phyloP scores from a whole-genome alignment of 2,113 vertebrate species.

The Ophiodon elongatus region DNA sequence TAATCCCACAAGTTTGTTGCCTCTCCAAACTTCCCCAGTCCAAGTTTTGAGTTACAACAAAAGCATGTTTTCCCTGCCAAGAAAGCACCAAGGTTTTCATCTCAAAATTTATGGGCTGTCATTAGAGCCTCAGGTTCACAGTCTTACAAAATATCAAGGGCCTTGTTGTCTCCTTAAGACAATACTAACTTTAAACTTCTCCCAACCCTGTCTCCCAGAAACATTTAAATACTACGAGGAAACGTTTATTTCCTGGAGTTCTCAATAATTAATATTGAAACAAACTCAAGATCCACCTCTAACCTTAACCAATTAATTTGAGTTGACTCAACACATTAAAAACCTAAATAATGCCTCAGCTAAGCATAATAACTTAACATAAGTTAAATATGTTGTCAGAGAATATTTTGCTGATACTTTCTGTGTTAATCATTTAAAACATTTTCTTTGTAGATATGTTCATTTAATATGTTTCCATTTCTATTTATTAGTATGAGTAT shows the following conservation, averaged over 20 bases:
- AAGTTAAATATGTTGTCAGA: neutral
- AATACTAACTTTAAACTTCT: neutral
- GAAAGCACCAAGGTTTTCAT: constrained; percentile 52
- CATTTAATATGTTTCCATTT: too few species aligned
- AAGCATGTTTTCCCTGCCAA: constrained; percentile 61
- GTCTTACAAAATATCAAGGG: constrained; percentile 24
- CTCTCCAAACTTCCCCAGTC: constrained; percentile 63
- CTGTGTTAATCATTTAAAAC: too few species aligned
- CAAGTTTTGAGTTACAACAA: constrained; percentile 75
- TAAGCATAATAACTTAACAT: too few species aligned
- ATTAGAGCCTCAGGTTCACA: constrained; percentile 33
- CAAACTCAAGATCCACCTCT: neutral
- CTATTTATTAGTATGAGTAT: too few species aligned
- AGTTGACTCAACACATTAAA: neutral
- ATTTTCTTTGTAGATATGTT: too few species aligned
- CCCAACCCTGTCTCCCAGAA: neutral
- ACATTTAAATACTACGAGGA: neutral
- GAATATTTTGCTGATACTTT: neutral
- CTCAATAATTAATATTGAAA: too few species aligned
- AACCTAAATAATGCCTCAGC: neutral
- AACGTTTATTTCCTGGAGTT: neutral
- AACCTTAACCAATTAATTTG: neutral
- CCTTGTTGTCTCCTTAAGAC: constrained; percentile 32
- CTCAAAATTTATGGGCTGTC: constrained; percentile 31
- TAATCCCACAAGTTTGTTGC: constrained; percentile 67